Base-by-base conservation (phyloP, 2,888 invertebrate genomes). In the Thecophora atra region DNA sequence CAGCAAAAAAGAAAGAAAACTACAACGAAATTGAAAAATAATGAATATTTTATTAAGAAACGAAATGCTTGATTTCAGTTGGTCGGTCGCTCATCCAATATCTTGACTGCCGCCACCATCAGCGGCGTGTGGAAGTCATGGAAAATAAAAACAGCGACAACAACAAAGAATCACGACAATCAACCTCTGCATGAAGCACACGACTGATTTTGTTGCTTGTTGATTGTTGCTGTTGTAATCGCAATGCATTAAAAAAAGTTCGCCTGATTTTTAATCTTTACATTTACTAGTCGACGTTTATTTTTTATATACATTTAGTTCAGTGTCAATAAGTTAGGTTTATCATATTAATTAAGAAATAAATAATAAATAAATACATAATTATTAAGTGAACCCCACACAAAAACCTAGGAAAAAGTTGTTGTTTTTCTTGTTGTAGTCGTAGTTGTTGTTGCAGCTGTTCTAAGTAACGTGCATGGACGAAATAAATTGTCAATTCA, bases 401-500 rank as follows among this genome's bases (percentile, higher is more conserved):
- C 51, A 11, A 51, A 51, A 17, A 51, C 51, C 51, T 51, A n/a
- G 19, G 3, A 44, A n/a, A n/a, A n/a, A n/a, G 37, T 37, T 37
- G 37, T 37, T 37, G 37, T 37, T 1, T 6, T 37, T 28, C 17
- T 28, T 2, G 24, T 24, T 24, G 24, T 24, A 8, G 15, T 24
- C 28, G 58, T 4, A 28, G 58, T 15, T 15, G 17, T 24, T 24
- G 47, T 47, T 47, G 47, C 17, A n/a, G 1, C n/a, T 47, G 47
- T 47, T 58, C 11, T 28, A 5, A 58, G 3, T 24, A 3, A 17
- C 26, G 24, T 17, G 24, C 26, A 58, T 24, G 7, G 58, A 26
- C 56, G 26, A 58, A 24, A 58, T 26, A 26, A 58, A 58, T 58
- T 28, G 58, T 28, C 58, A 28, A 58, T 58, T 58, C 58, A 58